Conservation (phyloP, 2,797 vertebrate species). For the Notolabrus celidotus region DNA sequence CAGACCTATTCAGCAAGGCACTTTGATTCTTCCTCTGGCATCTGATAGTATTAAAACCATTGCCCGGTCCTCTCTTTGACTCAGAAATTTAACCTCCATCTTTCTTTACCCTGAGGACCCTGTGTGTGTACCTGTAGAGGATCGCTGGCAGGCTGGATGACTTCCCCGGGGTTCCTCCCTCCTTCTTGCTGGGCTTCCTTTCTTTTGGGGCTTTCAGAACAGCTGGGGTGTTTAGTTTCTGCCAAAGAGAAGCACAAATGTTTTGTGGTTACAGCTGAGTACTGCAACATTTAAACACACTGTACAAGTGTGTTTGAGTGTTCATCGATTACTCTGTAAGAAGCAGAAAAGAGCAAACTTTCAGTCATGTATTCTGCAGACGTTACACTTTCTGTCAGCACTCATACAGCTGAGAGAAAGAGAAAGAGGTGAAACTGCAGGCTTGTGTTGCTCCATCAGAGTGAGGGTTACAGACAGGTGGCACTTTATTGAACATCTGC, state of each 20-base stretch:
- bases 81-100: neutral
- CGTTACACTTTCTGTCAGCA: neutral
- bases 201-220: constrained; percentile 96
- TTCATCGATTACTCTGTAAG: no score
- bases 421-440: neutral
- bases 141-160: constrained; percentile 90
- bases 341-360: no score
- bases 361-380: no score
- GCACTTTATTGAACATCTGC: constrained; percentile 4
- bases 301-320: no score
- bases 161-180: constrained; percentile 93
- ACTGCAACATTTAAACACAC: no score
- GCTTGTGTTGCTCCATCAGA: neutral
- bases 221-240: constrained; percentile 94
- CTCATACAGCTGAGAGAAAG: neutral
- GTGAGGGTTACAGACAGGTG: neutral
- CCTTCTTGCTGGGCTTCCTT: constrained; percentile 97
- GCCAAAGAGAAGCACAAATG: constrained; percentile 15
- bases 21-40: neutral
- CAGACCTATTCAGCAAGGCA: neutral
- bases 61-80: no score
- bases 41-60: constrained; percentile 7
- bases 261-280: no score
- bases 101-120: neutral
- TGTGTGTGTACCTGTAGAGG: constrained; percentile 90